phyloP scores from a whole-genome alignment of 2,113 vertebrate genomes.

The Diadophis punctatus region DNA sequence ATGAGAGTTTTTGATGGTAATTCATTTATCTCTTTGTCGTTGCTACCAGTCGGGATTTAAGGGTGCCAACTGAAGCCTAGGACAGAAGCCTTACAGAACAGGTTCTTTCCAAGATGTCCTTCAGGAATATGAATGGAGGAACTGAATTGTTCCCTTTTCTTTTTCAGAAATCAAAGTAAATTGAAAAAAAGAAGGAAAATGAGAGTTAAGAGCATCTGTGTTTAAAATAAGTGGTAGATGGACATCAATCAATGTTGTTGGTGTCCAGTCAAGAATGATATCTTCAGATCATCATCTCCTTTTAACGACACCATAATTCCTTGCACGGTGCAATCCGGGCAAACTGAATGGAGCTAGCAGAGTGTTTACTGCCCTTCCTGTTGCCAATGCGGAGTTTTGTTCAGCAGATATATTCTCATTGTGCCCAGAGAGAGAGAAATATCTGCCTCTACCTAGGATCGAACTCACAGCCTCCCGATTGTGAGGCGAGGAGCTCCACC shows the following conservation, averaged over 20 bases:
- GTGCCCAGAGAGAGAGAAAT: too few relatives aligned
- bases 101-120: neutral
- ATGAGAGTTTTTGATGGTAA: constrained; percentile 51
- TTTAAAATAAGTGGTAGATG: neutral
- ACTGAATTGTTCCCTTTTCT: neutral
- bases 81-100: neutral
- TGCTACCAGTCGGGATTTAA: constrained; percentile 41
- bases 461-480: too few relatives aligned
- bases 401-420: too few relatives aligned
- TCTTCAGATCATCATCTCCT: neutral
- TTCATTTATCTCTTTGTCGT: constrained; percentile 50
- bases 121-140: neutral
- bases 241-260: neutral
- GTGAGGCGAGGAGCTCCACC: too few relatives aligned
- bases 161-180: neutral
- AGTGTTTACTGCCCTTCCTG: too few relatives aligned
- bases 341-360: too few relatives aligned
- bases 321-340: too few relatives aligned
- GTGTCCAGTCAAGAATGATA: neutral
- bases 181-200: neutral
- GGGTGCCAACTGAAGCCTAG: constrained; percentile 37
- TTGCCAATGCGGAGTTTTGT: too few relatives aligned
- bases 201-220: neutral
- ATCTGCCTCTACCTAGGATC: too few relatives aligned
- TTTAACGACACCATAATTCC: too few relatives aligned